Conservation (phyloP, 1,140 invertebrate genomes). For the Nixonia krombeini region DNA sequence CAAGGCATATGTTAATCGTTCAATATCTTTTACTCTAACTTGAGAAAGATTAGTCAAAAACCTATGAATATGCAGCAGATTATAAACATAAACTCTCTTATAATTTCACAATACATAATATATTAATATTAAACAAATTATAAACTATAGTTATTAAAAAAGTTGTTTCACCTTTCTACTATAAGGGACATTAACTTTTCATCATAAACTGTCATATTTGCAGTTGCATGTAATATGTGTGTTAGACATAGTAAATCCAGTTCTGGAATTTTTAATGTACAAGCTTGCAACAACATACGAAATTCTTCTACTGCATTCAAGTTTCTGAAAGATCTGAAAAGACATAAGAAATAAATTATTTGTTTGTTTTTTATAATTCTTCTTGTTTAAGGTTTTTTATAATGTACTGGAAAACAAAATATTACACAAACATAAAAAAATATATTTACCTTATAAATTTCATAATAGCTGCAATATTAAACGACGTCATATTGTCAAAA, state of each 20-base stretch:
- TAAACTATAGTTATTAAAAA: slow-evolving; percentile 18
- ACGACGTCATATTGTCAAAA: slow-evolving; percentile 67
- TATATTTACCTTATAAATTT: slow-evolving; percentile 68
- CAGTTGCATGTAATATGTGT: slow-evolving; percentile 73
- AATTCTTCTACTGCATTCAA: slow-evolving; percentile 11
- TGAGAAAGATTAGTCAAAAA: slow-evolving; percentile 45
- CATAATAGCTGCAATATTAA: slow-evolving; percentile 70
- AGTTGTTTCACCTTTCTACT: slow-evolving; percentile 54
- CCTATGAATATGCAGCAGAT: slow-evolving; percentile 44
- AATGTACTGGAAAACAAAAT: too few relatives aligned
- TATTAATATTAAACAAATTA: not conserved
- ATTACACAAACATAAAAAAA: not conserved
- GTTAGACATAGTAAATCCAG: slow-evolving; percentile 66
- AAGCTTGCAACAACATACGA: slow-evolving; percentile 2
- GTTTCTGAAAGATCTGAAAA: slow-evolving; percentile 31
- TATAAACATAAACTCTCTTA: slow-evolving; percentile 9
- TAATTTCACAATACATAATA: not conserved
- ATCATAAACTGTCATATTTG: slow-evolving; percentile 65
- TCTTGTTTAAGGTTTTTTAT: too few relatives aligned
- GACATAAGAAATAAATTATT: slow-evolving; percentile 12
- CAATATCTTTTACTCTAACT: slow-evolving; percentile 76
- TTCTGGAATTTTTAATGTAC: slow-evolving; percentile 23
- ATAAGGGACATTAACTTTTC: slow-evolving; percentile 58
- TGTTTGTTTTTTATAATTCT: not conserved
- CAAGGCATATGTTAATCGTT: slow-evolving; percentile 72